Percentiles rank a stretch among this genome's conserved stretches.
Evolutionary conservation across 2,113 vertebrate genomes (phyloP).

Genomic region (Tachysurus fulvidraco): DNA sequence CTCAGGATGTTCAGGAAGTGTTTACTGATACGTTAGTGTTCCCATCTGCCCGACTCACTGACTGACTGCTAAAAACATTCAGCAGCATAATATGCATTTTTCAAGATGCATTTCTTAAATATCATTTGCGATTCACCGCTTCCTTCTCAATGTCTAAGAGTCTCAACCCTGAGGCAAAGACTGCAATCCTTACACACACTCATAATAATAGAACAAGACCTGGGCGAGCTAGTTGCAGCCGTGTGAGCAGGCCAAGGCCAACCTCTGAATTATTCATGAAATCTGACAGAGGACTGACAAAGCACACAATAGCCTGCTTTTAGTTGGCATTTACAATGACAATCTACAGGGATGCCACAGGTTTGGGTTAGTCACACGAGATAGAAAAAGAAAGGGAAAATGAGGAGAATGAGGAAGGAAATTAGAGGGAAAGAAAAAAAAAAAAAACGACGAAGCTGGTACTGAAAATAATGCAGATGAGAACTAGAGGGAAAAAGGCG

Average conservation of each 20-base stretch:
- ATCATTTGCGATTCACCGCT: neutral
- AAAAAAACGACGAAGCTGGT: neutral
- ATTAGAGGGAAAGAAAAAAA: neutral
- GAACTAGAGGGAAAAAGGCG: neutral
- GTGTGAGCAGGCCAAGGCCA: conserved; percentile 42
- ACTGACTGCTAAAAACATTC: neutral
- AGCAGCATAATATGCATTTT: neutral
- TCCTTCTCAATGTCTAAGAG: neutral
- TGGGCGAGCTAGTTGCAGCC: conserved; percentile 40
- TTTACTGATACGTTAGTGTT: neutral
- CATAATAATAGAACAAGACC: conserved; percentile 25
- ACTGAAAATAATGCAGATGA: neutral
- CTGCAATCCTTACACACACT: conserved; percentile 1
- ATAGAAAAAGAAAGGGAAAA: neutral
- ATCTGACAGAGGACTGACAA: conserved; percentile 52
- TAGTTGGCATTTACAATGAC: conserved; percentile 53
- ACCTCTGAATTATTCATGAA: conserved; percentile 60
- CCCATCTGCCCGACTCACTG: neutral
- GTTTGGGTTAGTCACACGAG: neutral
- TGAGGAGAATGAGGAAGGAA: neutral
- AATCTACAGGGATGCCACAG: conserved; percentile 47
- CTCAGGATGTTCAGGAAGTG: too few species aligned
- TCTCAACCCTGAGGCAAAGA: conserved; percentile 3
- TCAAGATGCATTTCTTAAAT: neutral
- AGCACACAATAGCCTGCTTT: conserved; percentile 51